A percentile compares a stretch with the other conserved stretches of the same genome.
These are phyloP conservation scores for Ormia ochracea DNA, from an alignment of 2,888 invertebrate genomes.

Conservation along the genomic window DNA sequence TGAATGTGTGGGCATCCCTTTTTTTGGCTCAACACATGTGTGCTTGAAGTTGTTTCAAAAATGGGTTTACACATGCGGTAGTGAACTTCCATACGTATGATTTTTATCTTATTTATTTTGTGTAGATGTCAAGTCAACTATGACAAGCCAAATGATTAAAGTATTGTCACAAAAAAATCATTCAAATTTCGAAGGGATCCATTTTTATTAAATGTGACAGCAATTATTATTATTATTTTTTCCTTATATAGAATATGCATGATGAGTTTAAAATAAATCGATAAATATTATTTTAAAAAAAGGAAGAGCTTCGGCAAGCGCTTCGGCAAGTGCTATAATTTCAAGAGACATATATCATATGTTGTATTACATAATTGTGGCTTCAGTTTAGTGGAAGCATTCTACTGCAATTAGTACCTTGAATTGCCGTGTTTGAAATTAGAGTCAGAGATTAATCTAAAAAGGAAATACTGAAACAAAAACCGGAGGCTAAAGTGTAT, in stretches of 20 bases:
- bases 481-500: too few species aligned
- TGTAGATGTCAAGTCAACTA: conserved; percentile 69
- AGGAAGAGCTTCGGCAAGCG: neutral
- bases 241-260: neutral
- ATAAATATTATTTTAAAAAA: neutral
- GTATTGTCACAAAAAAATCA: conserved; percentile 63
- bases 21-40: conserved; percentile 43
- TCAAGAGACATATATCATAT: too few species aligned
- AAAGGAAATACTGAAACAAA: too few species aligned
- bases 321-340: neutral
- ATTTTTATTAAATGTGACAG: conserved; percentile 50
- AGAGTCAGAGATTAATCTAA: too few species aligned
- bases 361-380: too few species aligned
- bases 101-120: conserved; percentile 53
- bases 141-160: conserved; percentile 71
- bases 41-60: neutral
- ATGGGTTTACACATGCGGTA: conserved; percentile 44
- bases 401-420: too few species aligned
- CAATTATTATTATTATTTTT: neutral
- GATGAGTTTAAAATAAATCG: conserved; percentile 26
- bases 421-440: too few species aligned
- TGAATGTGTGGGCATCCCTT: conserved; percentile 28
- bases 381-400: neutral
- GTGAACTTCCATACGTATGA: conserved; percentile 39
- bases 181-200: conserved; percentile 6